These are phyloP conservation scores for Apus apus DNA, from an alignment of 2,113 vertebrate species.

Conservation along the genomic window DNA sequence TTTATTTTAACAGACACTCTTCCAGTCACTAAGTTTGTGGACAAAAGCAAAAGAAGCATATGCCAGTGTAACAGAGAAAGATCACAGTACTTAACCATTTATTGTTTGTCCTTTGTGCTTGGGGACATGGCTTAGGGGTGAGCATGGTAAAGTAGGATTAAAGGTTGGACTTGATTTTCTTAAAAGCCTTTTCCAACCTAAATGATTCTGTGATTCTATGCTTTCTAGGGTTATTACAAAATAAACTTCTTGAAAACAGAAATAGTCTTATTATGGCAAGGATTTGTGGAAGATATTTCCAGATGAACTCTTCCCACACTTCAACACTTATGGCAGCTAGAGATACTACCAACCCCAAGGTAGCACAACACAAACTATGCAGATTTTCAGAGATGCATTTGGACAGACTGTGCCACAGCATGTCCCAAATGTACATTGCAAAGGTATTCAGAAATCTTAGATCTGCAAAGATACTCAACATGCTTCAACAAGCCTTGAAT, in stretches of 20 bases:
- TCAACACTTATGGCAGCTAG: neutral
- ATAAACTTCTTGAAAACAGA: neutral
- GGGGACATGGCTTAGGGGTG: too few species aligned
- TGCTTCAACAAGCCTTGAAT: neutral
- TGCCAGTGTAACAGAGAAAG: neutral
- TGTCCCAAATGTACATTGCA: neutral
- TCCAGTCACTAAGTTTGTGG: slow-evolving; percentile 13
- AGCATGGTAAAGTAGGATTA: too few species aligned
- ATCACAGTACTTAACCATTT: neutral
- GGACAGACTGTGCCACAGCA: neutral
- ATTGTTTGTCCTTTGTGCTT: neutral
- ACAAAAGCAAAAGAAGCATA: neutral
- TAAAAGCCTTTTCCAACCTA: too few species aligned
- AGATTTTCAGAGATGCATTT: neutral
- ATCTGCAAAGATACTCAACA: neutral
- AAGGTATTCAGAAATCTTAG: neutral
- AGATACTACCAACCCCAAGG: neutral
- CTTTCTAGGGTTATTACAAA: slow-evolving; percentile 3
- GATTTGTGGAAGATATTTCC: neutral
- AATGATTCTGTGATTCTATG: too few species aligned
- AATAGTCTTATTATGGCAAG: neutral
- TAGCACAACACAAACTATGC: neutral
- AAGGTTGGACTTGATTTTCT: too few species aligned
- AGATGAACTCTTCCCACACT: neutral
- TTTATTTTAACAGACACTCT: slow-evolving; percentile 38